Evolutionary conservation across 2,888 invertebrate species (phyloP), one percentile per base, ranked within the genome.

Genomic region (Polylopha cassiicola): DNA sequence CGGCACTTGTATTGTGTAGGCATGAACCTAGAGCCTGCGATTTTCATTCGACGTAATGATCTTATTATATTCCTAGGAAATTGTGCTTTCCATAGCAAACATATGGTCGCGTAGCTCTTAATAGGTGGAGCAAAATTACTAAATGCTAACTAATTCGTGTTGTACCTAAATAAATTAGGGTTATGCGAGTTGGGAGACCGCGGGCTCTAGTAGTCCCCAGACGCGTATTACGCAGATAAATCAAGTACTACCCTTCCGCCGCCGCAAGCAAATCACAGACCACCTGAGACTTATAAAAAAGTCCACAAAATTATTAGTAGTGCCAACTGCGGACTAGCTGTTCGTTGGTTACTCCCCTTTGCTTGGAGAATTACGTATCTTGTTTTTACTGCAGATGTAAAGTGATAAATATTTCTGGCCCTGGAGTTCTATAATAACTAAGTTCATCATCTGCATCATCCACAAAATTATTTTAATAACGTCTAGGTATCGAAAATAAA

Each of bases 211-310:
- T 75, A 65, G 67, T 79, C 84, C 81, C 84, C 52, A 31, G 67
- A 58, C 68, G 75, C 72, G 65, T 73, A 67, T 82, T 78, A 74
- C 61, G 47, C 51, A 66, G 61, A 82, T 85, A 84, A 85, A 84
- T 82, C 82, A 80, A 66, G 55, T 50, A 63, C 70, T 84, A 82
- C 84, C 82, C 82, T 82, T 81, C 75, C 61, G 55, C 59, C 44
- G 52, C 61, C 63, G 55, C 73, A 72, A 75, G 73, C 78, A 80
- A 81, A 81, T 81, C 78, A 78, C 75, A 53, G 60, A 69, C 80
- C 84, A 85, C 84, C 84, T 85, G 84, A 84, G 84, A 80, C 82
- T 78, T 73, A 68, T 73, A 81, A 82, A 82, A 82, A 79, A 69
- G 55, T 65, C 71, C 65, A 53, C 64, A 62, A 67, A 66, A 72